Conservation (phyloP, 37 sponge, comb jelly and placozoan genomes). For the Eunapius fragilis region DNA sequence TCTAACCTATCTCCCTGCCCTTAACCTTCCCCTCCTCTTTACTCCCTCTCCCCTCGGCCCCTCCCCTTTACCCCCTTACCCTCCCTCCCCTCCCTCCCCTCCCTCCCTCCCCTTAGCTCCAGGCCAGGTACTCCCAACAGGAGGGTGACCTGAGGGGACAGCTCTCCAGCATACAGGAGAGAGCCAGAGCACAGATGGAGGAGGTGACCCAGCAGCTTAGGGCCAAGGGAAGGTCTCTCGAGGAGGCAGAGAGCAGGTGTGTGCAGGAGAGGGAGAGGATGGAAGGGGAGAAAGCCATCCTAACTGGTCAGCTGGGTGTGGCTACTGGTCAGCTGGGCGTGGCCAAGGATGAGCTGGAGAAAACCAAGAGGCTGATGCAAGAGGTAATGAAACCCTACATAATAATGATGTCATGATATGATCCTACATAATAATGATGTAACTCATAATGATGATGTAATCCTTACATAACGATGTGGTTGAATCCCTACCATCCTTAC, state of each 20-base stretch:
- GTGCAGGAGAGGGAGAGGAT: constrained; percentile 25
- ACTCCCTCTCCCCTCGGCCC: not conserved
- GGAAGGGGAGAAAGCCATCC: constrained; percentile 3
- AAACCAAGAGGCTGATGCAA: not conserved
- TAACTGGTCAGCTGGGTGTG: constrained; percentile 14
- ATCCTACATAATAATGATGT: too few species aligned
- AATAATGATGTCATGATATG: not conserved
- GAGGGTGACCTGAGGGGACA: constrained; percentile 45
- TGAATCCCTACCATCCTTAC: too few species aligned
- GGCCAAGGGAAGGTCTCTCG: constrained; percentile 1
- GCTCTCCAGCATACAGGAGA: constrained; percentile 43
- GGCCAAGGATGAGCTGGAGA: constrained; percentile 14
- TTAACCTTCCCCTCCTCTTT: not conserved
- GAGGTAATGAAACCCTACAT: constrained; percentile 1
- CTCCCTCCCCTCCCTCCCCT: not conserved
- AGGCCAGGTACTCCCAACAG: not conserved
- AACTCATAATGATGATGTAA: too few species aligned
- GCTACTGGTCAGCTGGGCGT: constrained; percentile 7
- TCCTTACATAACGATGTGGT: too few species aligned
- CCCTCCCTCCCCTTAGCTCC: not conserved
- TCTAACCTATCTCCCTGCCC: too few species aligned
- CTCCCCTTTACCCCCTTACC: too few species aligned
- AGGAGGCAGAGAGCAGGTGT: constrained; percentile 15
- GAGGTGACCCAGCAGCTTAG: constrained; percentile 50
- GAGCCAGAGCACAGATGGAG: constrained; percentile 51